Conservation (phyloP, 2,113 vertebrate genomes). For the Petromus typicus region DNA sequence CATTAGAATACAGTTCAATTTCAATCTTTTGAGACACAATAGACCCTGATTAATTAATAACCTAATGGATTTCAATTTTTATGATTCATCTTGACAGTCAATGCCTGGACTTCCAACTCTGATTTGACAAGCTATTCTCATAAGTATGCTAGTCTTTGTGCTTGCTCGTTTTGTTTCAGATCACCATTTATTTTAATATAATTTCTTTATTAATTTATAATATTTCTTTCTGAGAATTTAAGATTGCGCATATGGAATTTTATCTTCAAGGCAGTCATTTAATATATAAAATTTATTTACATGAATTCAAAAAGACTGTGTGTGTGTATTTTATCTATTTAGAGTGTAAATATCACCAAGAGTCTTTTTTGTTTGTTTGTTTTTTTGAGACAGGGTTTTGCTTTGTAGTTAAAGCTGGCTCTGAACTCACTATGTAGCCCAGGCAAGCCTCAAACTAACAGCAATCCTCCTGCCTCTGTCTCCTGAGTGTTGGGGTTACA, state of each 20-base stretch:
- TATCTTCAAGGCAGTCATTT: background rate
- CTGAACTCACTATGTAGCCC: too few relatives aligned
- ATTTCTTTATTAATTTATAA: background rate
- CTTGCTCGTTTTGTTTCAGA: background rate
- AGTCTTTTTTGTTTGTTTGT: too few relatives aligned
- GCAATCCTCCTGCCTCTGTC: too few relatives aligned
- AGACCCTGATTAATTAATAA: conserved; percentile 72
- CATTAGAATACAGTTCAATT: conserved; percentile 49
- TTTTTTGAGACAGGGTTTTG: too few relatives aligned
- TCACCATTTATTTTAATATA: background rate
- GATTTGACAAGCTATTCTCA: conserved; percentile 52
- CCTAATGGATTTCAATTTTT: conserved; percentile 46
- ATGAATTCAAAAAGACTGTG: background rate
- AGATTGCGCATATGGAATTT: background rate
- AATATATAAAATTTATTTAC: background rate
- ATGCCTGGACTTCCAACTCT: background rate
- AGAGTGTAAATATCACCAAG: background rate
- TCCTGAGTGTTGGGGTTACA: too few relatives aligned
- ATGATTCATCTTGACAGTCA: conserved; percentile 59
- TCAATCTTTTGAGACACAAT: conserved; percentile 66
- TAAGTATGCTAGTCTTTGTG: conserved; percentile 46
- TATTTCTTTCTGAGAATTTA: background rate
- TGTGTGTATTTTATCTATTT: background rate
- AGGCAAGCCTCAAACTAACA: too few relatives aligned
- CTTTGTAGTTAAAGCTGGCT: too few relatives aligned